phyloP scores from a whole-genome alignment of 2,797 vertebrate species.

The Zenarchopterus dispar region DNA sequence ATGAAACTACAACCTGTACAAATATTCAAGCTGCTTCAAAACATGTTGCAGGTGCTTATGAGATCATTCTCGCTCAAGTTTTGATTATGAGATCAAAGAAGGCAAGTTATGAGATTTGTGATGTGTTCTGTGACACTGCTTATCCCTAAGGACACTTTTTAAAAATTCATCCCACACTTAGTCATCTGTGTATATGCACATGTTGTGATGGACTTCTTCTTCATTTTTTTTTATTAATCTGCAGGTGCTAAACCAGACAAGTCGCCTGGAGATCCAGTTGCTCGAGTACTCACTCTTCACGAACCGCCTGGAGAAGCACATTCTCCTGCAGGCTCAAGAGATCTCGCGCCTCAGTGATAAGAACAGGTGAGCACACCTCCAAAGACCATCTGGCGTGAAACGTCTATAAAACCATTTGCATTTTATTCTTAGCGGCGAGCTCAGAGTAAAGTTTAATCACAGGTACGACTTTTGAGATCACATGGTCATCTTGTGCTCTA shows the following conservation, averaged over 20 bases:
- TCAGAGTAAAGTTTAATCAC: neutral
- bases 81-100: constrained; percentile 49
- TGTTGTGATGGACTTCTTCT: constrained; percentile 2
- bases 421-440: too few species aligned
- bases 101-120: constrained; percentile 28
- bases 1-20: constrained; percentile 66
- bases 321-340: constrained; percentile 85
- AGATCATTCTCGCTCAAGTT: constrained; percentile 42
- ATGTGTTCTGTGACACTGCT: constrained; percentile 20
- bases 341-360: constrained; percentile 84
- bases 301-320: constrained; percentile 85
- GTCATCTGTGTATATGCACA: constrained; percentile 7
- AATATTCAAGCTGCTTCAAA: constrained; percentile 73
- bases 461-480: neutral
- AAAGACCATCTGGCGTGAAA: neutral
- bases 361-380: constrained; percentile 78
- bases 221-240: constrained; percentile 17
- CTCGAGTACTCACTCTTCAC: constrained; percentile 86
- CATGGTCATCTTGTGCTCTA: neutral
- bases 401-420: neutral
- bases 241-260: constrained; percentile 88
- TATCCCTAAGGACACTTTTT: constrained; percentile 21
- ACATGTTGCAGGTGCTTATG: constrained; percentile 58
- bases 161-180: constrained; percentile 4
- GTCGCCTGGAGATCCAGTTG: constrained; percentile 86